phyloP scores from a whole-genome alignment of 2,797 vertebrate species.

The Propithecus perrieri region DNA sequence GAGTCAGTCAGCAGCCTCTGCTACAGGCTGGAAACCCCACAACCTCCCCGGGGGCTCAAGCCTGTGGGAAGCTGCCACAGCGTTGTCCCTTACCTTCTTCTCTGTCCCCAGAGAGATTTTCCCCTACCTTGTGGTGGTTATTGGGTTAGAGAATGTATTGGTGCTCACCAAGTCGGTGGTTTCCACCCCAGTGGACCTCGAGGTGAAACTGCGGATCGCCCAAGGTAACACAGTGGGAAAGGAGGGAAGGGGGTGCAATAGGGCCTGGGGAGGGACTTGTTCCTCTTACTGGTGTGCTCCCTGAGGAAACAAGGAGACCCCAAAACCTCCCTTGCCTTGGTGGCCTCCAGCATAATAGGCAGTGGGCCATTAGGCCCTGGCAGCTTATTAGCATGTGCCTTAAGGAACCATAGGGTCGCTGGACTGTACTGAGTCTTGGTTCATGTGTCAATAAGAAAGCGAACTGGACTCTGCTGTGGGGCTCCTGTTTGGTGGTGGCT shows the following conservation, averaged over 20 bases:
- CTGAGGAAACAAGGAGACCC: not conserved
- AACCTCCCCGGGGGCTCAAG: not conserved
- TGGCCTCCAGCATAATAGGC: rapidly evolving
- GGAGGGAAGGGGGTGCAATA: no score
- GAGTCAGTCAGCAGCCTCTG: not conserved
- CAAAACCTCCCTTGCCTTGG: not conserved
- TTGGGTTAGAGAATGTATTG: conserved; percentile 97
- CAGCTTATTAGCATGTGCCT: not conserved
- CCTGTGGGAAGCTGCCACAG: not conserved
- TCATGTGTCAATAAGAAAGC: not conserved
- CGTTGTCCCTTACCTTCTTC: not conserved
- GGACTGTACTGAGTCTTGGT: not conserved
- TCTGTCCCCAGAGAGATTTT: conserved; percentile 93
- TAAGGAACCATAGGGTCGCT: not conserved
- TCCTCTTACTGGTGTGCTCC: not conserved
- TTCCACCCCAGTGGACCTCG: conserved; percentile 97
- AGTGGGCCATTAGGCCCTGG: not conserved
- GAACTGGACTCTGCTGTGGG: not conserved
- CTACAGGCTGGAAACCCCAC: not conserved
- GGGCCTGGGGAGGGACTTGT: not conserved
- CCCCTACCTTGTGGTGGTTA: conserved; percentile 97
- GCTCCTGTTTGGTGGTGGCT: not conserved
- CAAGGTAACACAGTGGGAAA: conserved; percentile 88
- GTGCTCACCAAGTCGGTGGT: conserved; percentile 99
- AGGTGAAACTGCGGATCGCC: conserved; percentile 97